Conservation (phyloP, 1,140 invertebrate genomes). For the Rhagoletis zephyria region DNA sequence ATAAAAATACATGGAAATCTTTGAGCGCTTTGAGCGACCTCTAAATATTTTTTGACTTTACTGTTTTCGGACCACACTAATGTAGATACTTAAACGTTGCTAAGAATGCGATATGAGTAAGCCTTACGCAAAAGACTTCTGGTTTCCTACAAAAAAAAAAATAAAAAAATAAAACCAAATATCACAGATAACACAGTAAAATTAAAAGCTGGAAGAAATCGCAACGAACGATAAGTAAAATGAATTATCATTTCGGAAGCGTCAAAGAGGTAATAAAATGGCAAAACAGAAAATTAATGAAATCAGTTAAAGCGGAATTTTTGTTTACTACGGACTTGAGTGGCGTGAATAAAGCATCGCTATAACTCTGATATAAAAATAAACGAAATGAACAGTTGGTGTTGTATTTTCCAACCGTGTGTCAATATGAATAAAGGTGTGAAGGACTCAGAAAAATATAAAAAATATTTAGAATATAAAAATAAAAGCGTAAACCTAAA, state of each 20-base stretch:
- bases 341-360: not conserved
- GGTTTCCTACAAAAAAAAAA: no score
- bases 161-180: no score
- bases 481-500: no score
- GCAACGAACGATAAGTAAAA: constrained; percentile 4
- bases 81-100: no score
- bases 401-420: not conserved
- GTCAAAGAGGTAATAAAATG: constrained; percentile 31
- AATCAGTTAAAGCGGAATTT: constrained; percentile 14
- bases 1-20: no score
- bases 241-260: not conserved
- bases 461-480: no score
- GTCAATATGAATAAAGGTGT: constrained; percentile 19
- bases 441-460: not conserved
- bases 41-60: no score
- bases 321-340: not conserved
- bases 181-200: not conserved
- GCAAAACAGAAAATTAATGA: not conserved
- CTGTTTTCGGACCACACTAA: no score
- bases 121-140: not conserved
- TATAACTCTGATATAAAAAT: not conserved
- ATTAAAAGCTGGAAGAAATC: not conserved
- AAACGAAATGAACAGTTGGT: not conserved
- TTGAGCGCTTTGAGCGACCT: no score
- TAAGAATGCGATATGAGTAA: not conserved